These are phyloP conservation scores for Hemicordylus capensis DNA, from an alignment of 2,113 vertebrate species.

Conservation along the genomic window DNA sequence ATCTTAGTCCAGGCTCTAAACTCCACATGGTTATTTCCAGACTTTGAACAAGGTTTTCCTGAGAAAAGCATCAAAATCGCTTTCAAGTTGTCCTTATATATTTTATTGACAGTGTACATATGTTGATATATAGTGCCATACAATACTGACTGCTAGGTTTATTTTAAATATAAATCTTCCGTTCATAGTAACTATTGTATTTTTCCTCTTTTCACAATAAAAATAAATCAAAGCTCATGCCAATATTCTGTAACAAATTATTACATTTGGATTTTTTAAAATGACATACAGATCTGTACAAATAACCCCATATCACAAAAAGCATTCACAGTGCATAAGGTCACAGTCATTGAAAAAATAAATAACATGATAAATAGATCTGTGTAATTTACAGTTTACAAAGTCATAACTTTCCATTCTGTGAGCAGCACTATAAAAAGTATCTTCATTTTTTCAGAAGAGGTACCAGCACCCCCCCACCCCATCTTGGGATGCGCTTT, in stretches of 20 bases:
- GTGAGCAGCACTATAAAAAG: constrained; percentile 63
- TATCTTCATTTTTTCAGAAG: constrained; percentile 47
- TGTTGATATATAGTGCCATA: constrained; percentile 66
- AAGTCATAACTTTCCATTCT: constrained; percentile 69
- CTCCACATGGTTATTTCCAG: background rate
- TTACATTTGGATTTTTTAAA: constrained; percentile 69
- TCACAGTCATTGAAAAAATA: constrained; percentile 89
- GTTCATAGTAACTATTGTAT: constrained; percentile 62
- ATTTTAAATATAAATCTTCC: constrained; percentile 80
- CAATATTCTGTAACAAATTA: constrained; percentile 74
- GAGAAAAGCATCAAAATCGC: constrained; percentile 10
- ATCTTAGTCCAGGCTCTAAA: background rate
- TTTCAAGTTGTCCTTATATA: constrained; percentile 40
- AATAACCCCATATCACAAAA: constrained; percentile 88
- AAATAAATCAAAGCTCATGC: constrained; percentile 78
- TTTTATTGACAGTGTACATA: constrained; percentile 72
- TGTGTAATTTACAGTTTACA: constrained; percentile 77
- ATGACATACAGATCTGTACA: constrained; percentile 83
- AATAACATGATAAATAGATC: constrained; percentile 76
- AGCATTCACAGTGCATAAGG: constrained; percentile 98
- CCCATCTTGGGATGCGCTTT: constrained; percentile 36
- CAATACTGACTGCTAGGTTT: constrained; percentile 82
- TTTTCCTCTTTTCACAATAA: constrained; percentile 75
- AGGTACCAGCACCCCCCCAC: constrained; percentile 25
- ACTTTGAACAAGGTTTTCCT: background rate